Evolutionary conservation across 2,888 invertebrate genomes (phyloP).

Genomic region (Drymonia ruficornis): DNA sequence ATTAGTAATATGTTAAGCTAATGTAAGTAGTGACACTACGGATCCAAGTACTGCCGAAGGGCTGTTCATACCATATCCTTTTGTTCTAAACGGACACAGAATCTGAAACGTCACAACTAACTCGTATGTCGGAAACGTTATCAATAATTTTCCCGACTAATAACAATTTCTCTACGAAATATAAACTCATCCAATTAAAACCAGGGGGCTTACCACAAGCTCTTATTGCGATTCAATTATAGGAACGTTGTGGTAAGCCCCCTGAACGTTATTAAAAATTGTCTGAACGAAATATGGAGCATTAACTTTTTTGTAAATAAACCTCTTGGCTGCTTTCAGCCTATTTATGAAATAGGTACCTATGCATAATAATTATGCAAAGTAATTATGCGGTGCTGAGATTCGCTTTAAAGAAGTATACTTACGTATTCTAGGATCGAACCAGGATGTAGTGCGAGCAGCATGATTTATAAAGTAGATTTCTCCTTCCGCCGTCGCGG

Average conservation of each 20-base stretch:
- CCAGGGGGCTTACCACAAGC: too few species aligned
- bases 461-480: conserved; percentile 96
- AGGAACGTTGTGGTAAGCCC: too few species aligned
- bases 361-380: conserved; percentile 18
- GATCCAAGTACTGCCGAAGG: conserved; percentile 6
- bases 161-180: too few species aligned
- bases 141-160: too few species aligned
- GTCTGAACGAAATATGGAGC: too few species aligned
- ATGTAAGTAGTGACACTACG: conserved; percentile 6
- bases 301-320: too few species aligned
- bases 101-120: neutral
- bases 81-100: neutral
- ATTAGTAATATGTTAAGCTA: neutral
- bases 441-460: conserved; percentile 98
- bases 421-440: conserved; percentile 99
- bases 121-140: too few species aligned
- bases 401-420: conserved; percentile 53
- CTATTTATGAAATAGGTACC: conserved; percentile 10
- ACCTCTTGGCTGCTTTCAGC: neutral
- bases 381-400: conserved; percentile 25
- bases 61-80: neutral
- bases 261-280: too few species aligned
- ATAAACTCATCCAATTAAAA: too few species aligned
- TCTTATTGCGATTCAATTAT: too few species aligned
- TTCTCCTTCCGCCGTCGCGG: conserved; percentile 93